Evolutionary conservation across 2,113 vertebrate genomes (phyloP).

Genomic region (Macquaria ambigua): DNA sequence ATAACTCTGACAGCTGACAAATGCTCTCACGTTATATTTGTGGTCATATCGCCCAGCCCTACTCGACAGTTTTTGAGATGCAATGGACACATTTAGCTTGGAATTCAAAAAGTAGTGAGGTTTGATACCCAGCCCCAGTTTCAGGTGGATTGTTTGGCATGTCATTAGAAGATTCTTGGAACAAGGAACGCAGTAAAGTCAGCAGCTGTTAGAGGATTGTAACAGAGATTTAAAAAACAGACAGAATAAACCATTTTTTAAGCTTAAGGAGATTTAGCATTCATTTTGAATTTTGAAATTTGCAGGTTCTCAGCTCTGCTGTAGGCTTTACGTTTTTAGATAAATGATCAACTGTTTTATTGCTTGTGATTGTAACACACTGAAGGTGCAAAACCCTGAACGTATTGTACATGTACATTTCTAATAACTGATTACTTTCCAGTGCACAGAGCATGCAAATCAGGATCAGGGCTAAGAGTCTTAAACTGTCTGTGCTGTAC

Average conservation of each 20-base stretch:
- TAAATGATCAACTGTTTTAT: constrained; percentile 40
- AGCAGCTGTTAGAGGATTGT: background rate
- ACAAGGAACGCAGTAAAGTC: background rate
- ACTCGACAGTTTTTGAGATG: background rate
- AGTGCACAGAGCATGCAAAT: constrained; percentile 72
- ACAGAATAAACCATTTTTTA: background rate
- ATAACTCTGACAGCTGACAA: background rate
- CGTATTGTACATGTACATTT: constrained; percentile 62
- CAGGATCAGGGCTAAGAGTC: constrained; percentile 63
- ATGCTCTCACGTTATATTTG: background rate
- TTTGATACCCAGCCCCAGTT: constrained; percentile 53
- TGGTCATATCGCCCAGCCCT: background rate
- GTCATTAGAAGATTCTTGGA: background rate
- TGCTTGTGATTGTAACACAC: constrained; percentile 75
- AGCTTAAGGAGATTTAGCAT: constrained; percentile 28
- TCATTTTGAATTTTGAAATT: no score
- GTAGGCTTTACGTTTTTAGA: constrained; percentile 43
- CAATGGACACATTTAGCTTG: background rate
- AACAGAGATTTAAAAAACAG: background rate
- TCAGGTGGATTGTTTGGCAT: constrained; percentile 8
- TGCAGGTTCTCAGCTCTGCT: constrained; percentile 42
- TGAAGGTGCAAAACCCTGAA: constrained; percentile 61
- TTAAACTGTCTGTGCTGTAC: constrained; percentile 71
- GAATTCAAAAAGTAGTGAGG: background rate
- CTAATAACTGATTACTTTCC: constrained; percentile 44